phyloP scores from a whole-genome alignment of 2,888 invertebrate genomes.

The Drosophila robusta region DNA sequence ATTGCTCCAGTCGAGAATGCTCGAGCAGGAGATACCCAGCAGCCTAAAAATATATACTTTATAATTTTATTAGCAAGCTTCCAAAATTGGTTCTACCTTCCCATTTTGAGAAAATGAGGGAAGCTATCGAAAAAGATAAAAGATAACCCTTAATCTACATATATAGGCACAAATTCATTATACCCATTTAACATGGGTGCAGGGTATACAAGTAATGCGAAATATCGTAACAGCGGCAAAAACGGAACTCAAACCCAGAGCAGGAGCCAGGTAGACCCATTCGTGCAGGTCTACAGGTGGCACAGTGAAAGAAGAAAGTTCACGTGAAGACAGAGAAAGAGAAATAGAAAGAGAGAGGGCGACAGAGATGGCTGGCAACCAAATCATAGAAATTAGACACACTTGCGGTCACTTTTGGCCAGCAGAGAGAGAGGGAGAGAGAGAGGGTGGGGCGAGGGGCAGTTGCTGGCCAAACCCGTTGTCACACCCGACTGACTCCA shows the following conservation, averaged over 20 bases:
- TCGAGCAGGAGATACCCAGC: neutral
- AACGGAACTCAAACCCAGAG: slow-evolving; percentile 64
- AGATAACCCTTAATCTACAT: no score
- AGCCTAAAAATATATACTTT: no score
- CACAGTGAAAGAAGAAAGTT: slow-evolving; percentile 80
- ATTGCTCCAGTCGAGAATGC: neutral
- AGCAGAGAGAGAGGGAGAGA: slow-evolving; percentile 3
- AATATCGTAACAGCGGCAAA: slow-evolving; percentile 65
- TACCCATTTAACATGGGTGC: neutral
- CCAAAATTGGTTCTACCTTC: no score
- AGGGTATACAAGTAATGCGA: slow-evolving; percentile 35
- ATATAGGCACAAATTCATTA: no score
- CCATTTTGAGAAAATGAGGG: no score
- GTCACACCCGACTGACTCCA: slow-evolving; percentile 66
- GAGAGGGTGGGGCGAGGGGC: neutral
- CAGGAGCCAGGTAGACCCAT: slow-evolving; percentile 8
- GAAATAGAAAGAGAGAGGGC: slow-evolving; percentile 5
- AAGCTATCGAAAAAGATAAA: no score
- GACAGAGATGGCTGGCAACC: slow-evolving; percentile 23
- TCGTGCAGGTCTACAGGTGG: slow-evolving; percentile 57
- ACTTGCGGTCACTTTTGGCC: slow-evolving; percentile 69
- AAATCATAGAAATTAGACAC: slow-evolving; percentile 74
- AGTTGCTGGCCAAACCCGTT: slow-evolving; percentile 51
- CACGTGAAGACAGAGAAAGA: slow-evolving; percentile 32
- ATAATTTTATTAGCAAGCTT: no score